Percentiles rank a stretch among this genome's conserved stretches.
Conservation (phyloP, 2,888 invertebrate species). For the Glyphotaelius pellucidus region DNA sequence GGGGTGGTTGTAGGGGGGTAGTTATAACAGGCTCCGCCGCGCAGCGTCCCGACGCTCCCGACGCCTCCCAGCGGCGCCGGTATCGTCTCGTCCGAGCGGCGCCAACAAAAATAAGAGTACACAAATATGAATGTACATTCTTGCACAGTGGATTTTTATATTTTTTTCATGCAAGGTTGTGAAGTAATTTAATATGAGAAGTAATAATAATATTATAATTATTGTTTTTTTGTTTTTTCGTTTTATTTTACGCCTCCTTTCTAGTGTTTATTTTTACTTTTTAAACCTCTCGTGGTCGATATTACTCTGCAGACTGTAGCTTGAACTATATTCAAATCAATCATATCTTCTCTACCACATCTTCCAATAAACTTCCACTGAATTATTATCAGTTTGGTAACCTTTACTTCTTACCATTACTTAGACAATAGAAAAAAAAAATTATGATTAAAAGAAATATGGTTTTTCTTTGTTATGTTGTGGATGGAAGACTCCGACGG, state of each 20-base stretch:
- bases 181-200: neutral
- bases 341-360: too few species aligned
- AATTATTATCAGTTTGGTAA: too few species aligned
- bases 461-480: too few species aligned
- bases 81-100: neutral
- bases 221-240: too few species aligned
- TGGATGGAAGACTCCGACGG: too few species aligned
- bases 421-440: too few species aligned
- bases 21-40: neutral
- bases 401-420: too few species aligned
- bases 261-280: neutral
- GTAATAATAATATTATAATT: neutral
- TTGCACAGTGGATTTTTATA: neutral
- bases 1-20: neutral
- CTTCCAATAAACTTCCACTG: too few species aligned
- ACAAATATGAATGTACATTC: neutral
- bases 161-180: neutral
- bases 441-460: too few species aligned
- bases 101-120: constrained; percentile 2
- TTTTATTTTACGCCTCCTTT: neutral
- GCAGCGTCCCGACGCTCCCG: constrained; percentile 3
- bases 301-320: too few species aligned
- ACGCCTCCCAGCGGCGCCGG: constrained; percentile 16
- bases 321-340: too few species aligned
- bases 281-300: too few species aligned